Conservation (phyloP, 2,797 vertebrate genomes). For the Lemur catta region DNA sequence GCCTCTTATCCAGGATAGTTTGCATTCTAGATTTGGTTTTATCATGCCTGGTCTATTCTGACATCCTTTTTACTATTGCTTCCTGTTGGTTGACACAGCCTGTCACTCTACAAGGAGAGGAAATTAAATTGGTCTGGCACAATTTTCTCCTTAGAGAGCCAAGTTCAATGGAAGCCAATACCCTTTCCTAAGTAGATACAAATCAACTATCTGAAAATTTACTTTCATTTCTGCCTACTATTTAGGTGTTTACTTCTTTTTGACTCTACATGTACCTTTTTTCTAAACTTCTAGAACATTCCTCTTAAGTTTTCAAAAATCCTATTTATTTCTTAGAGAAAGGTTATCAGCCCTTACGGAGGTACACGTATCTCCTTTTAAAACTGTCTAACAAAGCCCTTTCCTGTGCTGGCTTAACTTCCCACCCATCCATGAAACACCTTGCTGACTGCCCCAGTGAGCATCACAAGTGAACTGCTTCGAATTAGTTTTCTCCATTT, state of each 20-base stretch:
- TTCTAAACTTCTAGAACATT: neutral
- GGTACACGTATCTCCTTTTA: neutral
- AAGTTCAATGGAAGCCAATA: constrained; percentile 2
- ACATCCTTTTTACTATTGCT: constrained; percentile 28
- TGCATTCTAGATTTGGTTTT: constrained; percentile 8
- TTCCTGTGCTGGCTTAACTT: neutral
- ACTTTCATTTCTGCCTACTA: neutral
- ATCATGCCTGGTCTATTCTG: constrained; percentile 41
- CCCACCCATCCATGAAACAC: neutral
- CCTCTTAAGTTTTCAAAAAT: constrained; percentile 17
- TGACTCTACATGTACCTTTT: neutral
- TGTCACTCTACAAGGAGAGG: constrained; percentile 26
- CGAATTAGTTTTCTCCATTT: constrained; percentile 26
- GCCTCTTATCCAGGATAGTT: constrained; percentile 33
- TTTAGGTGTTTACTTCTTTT: neutral
- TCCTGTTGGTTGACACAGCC: constrained; percentile 49
- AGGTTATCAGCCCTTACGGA: neutral
- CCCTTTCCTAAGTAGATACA: constrained; percentile 36
- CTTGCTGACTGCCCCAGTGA: neutral
- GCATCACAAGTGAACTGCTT: neutral
- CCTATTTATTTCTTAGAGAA: neutral
- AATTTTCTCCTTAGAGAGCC: constrained; percentile 15
- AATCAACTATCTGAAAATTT: constrained; percentile 2
- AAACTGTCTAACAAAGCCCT: neutral
- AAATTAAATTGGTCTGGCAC: constrained; percentile 61